Conservation (phyloP, 2,797 vertebrate species). For the Phylloscopus collybita region DNA sequence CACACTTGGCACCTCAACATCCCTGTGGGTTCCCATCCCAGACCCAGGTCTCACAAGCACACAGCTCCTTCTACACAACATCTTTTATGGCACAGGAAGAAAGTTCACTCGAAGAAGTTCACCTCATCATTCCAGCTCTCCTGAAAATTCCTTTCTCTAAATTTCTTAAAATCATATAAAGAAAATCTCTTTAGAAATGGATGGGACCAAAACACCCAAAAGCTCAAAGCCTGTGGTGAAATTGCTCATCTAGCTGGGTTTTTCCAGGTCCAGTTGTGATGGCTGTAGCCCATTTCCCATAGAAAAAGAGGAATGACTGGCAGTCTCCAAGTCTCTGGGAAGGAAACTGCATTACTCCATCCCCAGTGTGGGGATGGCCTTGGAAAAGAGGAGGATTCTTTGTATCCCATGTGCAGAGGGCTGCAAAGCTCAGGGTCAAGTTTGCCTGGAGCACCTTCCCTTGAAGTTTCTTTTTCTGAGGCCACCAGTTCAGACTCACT, state of each 20-base stretch:
- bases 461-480: not conserved
- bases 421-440: not conserved
- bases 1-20: not conserved
- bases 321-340: not conserved
- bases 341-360: not conserved
- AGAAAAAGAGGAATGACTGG: not conserved
- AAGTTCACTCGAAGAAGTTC: not conserved
- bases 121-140: not conserved
- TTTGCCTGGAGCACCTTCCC: not conserved
- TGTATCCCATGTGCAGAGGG: not conserved
- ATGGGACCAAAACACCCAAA: accelerated
- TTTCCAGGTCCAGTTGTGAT: not conserved
- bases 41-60: not conserved
- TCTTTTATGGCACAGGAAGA: not conserved
- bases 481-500: not conserved
- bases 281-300: not conserved
- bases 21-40: not conserved
- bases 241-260: accelerated
- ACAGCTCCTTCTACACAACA: not conserved
- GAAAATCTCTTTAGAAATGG: not conserved
- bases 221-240: not conserved
- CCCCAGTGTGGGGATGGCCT: not conserved
- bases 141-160: not conserved
- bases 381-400: not conserved
- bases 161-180: not conserved